Evolutionary conservation across 1,140 invertebrate species (phyloP), one percentile per base, ranked within the genome.

Genomic region (Cydia fagiglandana): DNA sequence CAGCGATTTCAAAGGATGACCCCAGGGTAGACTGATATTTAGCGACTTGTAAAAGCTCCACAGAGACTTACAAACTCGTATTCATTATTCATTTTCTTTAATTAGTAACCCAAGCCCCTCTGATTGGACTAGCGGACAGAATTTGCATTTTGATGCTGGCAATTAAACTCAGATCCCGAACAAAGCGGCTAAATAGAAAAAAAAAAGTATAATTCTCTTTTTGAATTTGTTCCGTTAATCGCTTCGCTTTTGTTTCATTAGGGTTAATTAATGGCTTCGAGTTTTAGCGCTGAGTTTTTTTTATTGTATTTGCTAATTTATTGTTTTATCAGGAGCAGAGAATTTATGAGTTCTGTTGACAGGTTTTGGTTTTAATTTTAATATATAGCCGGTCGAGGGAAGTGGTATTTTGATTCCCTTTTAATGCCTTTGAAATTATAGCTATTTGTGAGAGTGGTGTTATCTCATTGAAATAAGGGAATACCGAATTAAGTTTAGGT

Each of bases 161-260:
- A 70, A 70, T 70, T 70, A 70, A 38, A 70, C 66, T 70, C 30
- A 70, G 66, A 70, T 70, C 66, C 34, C 15, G 66, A 70, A 70
- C 66, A 70, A 70, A 70, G 66, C 66, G 66, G n/a, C 66, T 70
- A 45, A 70, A 70, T 70, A 70, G 66, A 45, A 70, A 70, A 61
- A 70, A 68, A 70, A 70, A 24, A 45, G 34, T n/a, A 38, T 70
- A 70, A 70, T 70, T 70, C 66, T 41, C 34, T 70, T 70, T 70
- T 70, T 70, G 66, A 70, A 70, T 70, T 70, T 70, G 66, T 70
- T 70, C 66, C 66, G 66, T 38, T 70, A 70, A 70, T 70, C 66
- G 66, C 34, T 70, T 38, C 66, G 66, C 66, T 70, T 70, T 70
- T 70, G 66, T 70, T 70, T 70, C 30, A 70, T 70, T 70, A 70